Evolutionary conservation across 2,888 invertebrate genomes (phyloP).

Genomic region (Epinotia brunnichana): DNA sequence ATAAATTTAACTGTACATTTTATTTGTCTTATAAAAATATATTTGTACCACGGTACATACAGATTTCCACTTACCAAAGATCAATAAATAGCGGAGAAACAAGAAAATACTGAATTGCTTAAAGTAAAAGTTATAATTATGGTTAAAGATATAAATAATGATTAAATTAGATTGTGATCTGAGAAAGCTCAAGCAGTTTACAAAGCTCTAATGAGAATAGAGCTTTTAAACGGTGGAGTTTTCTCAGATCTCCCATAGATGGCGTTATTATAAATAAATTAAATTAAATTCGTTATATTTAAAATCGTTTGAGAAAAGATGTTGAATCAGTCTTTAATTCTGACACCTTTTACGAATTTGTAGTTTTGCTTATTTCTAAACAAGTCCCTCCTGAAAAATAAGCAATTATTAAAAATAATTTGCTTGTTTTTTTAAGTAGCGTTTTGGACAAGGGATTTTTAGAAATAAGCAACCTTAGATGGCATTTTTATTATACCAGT

Average conservation of each 20-base stretch:
- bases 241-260: conserved; percentile 50
- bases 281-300: conserved; percentile 41
- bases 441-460: conserved; percentile 8
- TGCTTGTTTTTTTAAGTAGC: background rate
- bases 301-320: conserved; percentile 38
- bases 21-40: conserved; percentile 39
- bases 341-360: conserved; percentile 21
- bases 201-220: conserved; percentile 48
- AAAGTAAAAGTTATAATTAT: conserved; percentile 26
- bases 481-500: conserved; percentile 15
- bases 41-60: conserved; percentile 45
- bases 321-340: conserved; percentile 38
- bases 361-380: conserved; percentile 17
- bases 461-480: conserved; percentile 10
- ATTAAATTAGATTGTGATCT: conserved; percentile 46
- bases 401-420: background rate
- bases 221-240: conserved; percentile 48
- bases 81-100: conserved; percentile 42
- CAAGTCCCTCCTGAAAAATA: conserved; percentile 17
- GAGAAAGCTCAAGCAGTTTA: conserved; percentile 48
- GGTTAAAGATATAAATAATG: conserved; percentile 50
- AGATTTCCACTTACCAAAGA: conserved; percentile 32
- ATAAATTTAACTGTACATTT: conserved; percentile 36
- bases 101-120: conserved; percentile 39
- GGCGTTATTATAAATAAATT: conserved; percentile 45